phyloP scores from a whole-genome alignment of 37 sponge, comb jelly and placozoan genomes.

The Cliona cf. orientalis region DNA sequence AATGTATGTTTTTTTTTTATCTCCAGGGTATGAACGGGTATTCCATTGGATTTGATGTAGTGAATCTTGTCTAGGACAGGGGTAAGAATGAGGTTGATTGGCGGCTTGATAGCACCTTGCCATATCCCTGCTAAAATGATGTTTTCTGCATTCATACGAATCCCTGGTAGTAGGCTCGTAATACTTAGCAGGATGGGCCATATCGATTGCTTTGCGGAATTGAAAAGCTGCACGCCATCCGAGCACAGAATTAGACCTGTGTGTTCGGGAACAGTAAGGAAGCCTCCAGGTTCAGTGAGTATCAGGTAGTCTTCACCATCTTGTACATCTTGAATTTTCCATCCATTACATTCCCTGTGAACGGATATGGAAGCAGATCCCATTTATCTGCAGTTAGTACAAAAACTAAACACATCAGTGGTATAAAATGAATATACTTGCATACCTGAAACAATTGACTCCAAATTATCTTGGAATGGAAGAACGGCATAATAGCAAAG shows the following conservation, averaged over 20 bases:
- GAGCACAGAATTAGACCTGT: not conserved
- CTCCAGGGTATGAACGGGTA: not conserved
- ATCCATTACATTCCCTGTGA: not conserved
- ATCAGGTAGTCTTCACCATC: not conserved
- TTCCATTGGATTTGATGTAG: not conserved
- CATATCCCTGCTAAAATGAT: not conserved
- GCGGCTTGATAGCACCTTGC: constrained; percentile 8
- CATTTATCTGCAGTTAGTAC: not conserved
- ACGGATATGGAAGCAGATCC: not conserved
- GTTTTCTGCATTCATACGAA: not conserved
- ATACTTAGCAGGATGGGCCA: not conserved
- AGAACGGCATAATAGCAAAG: no score
- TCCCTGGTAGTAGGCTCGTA: not conserved
- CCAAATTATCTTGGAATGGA: no score
- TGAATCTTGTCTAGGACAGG: constrained; percentile 5
- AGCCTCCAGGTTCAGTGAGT: not conserved
- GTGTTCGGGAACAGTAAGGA: not conserved
- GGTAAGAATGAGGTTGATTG: not conserved
- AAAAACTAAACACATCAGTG: no score
- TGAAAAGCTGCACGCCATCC: not conserved
- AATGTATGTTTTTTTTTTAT: constrained; percentile 1
- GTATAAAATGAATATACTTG: no score
- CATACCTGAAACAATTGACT: no score
- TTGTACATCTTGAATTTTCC: not conserved
- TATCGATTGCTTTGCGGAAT: not conserved